These are phyloP conservation scores for Rattus rattus DNA, from an alignment of 2,113 vertebrate genomes.

Conservation along the genomic window DNA sequence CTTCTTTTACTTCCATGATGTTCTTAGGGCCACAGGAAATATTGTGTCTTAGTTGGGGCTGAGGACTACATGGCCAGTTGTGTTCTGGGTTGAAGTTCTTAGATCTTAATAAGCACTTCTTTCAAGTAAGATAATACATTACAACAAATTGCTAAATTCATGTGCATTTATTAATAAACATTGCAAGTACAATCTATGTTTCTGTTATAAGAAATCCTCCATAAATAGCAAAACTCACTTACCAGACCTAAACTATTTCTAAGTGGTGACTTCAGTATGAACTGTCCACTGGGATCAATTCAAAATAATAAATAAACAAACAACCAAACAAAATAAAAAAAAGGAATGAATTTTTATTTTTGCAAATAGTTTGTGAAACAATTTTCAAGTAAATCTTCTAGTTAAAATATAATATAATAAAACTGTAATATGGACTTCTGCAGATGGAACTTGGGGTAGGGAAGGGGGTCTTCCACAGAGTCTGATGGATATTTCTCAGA, in stretches of 20 bases:
- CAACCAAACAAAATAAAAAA: too few relatives aligned
- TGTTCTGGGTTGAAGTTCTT: conserved; percentile 39
- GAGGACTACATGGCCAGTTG: background rate
- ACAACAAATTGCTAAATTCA: conserved; percentile 31
- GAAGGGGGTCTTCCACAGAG: background rate
- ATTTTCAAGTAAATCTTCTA: conserved; percentile 8
- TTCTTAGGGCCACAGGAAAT: background rate
- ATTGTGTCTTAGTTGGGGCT: background rate
- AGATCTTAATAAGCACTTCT: conserved; percentile 33
- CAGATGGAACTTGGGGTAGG: background rate
- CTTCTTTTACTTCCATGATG: background rate
- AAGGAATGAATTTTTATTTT: background rate
- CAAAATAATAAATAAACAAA: background rate
- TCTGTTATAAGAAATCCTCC: background rate
- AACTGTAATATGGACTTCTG: conserved; percentile 24
- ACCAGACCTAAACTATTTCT: background rate
- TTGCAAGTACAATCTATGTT: background rate
- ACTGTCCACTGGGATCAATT: background rate
- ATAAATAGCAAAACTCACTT: background rate
- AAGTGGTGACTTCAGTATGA: background rate
- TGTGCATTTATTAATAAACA: background rate
- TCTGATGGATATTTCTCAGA: conserved; percentile 16
- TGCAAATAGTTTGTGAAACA: background rate
- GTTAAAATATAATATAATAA: conserved; percentile 46
- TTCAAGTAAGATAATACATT: conserved; percentile 45